Evolutionary conservation across 2,113 vertebrate genomes (phyloP).

Genomic region (Ornithorhynchus anatinus): DNA sequence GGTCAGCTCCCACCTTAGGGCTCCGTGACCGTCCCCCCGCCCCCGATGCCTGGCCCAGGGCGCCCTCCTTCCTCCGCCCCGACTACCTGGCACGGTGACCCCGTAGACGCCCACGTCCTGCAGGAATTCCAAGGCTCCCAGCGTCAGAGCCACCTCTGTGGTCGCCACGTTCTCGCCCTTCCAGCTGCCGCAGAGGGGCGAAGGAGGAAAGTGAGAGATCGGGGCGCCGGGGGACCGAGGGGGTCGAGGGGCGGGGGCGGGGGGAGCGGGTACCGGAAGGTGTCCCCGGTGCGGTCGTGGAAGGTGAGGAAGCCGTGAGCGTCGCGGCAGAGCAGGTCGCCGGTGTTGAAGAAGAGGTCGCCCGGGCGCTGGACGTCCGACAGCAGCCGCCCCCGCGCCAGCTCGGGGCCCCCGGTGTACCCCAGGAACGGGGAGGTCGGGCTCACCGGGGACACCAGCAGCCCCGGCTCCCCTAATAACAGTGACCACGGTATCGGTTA

Average conservation of each 20-base stretch:
- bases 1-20: too few species aligned
- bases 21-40: too few species aligned
- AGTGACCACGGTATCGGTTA: too few species aligned
- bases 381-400: constrained; percentile 77
- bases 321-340: constrained; percentile 84
- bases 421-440: constrained; percentile 78
- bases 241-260: background rate
- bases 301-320: constrained; percentile 78
- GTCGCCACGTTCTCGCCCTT: constrained; percentile 94
- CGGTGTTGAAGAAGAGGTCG: constrained; percentile 83
- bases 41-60: background rate
- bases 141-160: constrained; percentile 81
- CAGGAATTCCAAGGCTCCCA: constrained; percentile 78
- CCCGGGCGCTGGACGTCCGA: constrained; percentile 72
- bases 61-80: background rate
- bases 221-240: background rate
- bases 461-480: constrained; percentile 81
- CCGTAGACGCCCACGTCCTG: constrained; percentile 87
- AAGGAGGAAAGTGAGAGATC: background rate
- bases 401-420: constrained; percentile 75
- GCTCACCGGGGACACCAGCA: constrained; percentile 77
- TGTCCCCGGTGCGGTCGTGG: constrained; percentile 85
- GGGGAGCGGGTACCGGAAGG: constrained; percentile 76
- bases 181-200: constrained; percentile 72
- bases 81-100: constrained; percentile 80